phyloP scores from a whole-genome alignment of 2,797 vertebrate species.

The Tinamus major region DNA sequence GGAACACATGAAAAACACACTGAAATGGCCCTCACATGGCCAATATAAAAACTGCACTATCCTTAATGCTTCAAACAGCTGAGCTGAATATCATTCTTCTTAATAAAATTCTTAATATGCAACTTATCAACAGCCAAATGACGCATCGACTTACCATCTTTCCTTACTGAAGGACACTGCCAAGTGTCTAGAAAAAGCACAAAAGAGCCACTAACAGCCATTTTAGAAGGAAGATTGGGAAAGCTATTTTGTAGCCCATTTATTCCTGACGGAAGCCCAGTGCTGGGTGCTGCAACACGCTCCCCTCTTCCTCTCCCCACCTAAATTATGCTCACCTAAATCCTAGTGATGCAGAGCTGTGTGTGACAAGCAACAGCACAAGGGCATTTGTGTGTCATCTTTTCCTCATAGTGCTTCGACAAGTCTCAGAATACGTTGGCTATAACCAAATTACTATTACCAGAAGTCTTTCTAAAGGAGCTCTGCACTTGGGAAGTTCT shows the following conservation, averaged over 20 bases:
- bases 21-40: not conserved
- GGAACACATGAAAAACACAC: not conserved
- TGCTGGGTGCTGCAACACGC: not conserved
- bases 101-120: not conserved
- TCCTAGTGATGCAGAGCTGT: conserved; percentile 7
- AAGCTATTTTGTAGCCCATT: not conserved
- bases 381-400: conserved; percentile 20
- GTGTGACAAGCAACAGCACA: conserved; percentile 30
- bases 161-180: not conserved
- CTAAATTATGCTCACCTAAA: not conserved
- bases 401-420: not conserved
- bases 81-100: not conserved
- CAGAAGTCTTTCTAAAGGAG: not conserved
- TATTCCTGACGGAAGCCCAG: not conserved
- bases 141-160: not conserved
- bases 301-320: not conserved
- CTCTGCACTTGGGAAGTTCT: not conserved
- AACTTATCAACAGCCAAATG: not conserved
- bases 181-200: not conserved
- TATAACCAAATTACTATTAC: conserved; percentile 46
- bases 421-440: not conserved
- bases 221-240: not conserved
- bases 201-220: not conserved
- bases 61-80: not conserved
- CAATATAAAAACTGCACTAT: not conserved